phyloP scores from a whole-genome alignment of 1,140 invertebrate species.

The Heterodera carotae region DNA sequence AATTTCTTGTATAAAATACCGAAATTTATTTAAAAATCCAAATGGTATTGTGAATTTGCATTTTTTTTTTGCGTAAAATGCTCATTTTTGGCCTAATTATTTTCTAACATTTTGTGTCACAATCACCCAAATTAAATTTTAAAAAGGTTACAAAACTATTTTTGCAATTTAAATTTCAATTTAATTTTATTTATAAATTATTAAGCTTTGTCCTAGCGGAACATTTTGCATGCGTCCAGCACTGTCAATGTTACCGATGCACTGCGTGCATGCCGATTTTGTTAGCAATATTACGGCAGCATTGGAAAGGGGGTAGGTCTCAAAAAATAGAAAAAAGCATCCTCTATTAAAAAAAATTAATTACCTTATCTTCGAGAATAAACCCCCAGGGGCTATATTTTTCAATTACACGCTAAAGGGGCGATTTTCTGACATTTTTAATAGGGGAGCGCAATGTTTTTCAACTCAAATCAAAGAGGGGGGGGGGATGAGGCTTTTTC shows the following conservation, averaged over 20 bases:
- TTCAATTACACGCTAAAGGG: too few relatives aligned
- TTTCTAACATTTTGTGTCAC: not conserved
- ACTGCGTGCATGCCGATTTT: not conserved
- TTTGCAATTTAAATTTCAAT: not conserved
- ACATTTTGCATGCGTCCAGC: not conserved
- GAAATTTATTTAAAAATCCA: too few relatives aligned
- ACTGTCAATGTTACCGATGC: not conserved
- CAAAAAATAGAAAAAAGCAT: too few relatives aligned
- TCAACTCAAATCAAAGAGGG: too few relatives aligned
- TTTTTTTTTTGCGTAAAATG: too few relatives aligned
- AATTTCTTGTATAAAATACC: too few relatives aligned
- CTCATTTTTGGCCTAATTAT: too few relatives aligned
- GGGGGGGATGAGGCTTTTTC: too few relatives aligned
- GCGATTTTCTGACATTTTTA: too few relatives aligned
- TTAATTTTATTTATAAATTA: not conserved
- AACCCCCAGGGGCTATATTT: too few relatives aligned
- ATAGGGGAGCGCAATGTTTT: too few relatives aligned
- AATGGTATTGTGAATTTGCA: too few relatives aligned
- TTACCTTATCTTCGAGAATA: not conserved
- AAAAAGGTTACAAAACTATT: not conserved
- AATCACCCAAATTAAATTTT: not conserved
- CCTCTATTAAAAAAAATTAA: not conserved
- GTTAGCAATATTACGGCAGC: not conserved
- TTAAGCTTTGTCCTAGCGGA: not conserved
- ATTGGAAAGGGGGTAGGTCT: not conserved